Percentiles rank a stretch among this genome's conserved stretches.
Conservation (phyloP, 2,113 vertebrate species). For the Euleptes europaea region DNA sequence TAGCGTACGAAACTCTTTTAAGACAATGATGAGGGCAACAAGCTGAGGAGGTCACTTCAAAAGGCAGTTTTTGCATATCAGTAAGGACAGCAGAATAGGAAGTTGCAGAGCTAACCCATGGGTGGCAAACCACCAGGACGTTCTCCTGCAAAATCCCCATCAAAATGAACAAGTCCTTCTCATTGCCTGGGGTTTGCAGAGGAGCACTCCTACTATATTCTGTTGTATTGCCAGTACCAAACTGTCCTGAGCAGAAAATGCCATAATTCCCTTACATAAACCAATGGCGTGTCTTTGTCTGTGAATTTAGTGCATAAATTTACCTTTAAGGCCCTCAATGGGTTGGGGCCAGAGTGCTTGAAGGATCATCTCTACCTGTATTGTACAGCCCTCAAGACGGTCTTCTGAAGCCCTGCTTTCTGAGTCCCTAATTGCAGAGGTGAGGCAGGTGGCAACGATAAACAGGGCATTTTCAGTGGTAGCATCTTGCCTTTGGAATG, state of each 20-base stretch:
- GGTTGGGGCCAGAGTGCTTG: no score
- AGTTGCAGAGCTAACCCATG: not conserved
- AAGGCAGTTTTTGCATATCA: not conserved
- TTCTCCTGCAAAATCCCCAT: not conserved
- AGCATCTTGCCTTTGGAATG: no score
- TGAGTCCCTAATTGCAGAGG: no score
- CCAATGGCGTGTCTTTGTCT: not conserved
- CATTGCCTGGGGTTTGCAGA: not conserved
- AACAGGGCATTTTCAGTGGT: no score
- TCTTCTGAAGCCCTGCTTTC: no score
- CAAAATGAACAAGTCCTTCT: not conserved
- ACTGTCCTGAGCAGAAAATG: not conserved
- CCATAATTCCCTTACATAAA: not conserved
- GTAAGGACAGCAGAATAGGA: not conserved
- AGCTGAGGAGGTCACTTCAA: not conserved
- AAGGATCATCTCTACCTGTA: no score
- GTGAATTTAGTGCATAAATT: not conserved
- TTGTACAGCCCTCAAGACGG: no score
- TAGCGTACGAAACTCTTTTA: not conserved
- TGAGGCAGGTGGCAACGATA: no score
- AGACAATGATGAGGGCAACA: not conserved
- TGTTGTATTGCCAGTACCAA: not conserved
- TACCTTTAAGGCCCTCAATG: no score
- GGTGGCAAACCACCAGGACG: no score
- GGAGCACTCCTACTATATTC: no score